A percentile compares a stretch with the other conserved stretches of the same genome.
These are phyloP conservation scores for Gari tellinella DNA, from an alignment of 2,888 invertebrate genomes.

Conservation along the genomic window DNA sequence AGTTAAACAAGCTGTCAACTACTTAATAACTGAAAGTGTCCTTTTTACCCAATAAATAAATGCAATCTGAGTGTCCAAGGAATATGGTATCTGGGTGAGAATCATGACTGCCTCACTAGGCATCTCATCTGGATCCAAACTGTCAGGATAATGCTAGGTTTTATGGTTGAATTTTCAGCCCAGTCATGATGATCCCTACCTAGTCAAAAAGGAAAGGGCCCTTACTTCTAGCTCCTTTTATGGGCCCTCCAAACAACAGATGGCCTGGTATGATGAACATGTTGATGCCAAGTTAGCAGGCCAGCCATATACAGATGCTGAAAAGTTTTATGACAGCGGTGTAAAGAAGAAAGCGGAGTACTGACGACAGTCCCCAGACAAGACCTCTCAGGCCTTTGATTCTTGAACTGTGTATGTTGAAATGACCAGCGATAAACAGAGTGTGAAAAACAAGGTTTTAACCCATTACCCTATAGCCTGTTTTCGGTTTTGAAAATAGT, in stretches of 20 bases:
- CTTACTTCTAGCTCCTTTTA: slow-evolving; percentile 34
- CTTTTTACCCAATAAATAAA: neutral
- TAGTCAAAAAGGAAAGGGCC: slow-evolving; percentile 31
- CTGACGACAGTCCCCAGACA: neutral
- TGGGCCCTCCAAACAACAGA: slow-evolving; percentile 26
- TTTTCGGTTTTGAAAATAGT: no score
- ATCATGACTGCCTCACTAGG: no score
- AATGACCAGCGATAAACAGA: no score
- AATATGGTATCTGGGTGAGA: no score
- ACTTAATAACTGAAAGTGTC: neutral
- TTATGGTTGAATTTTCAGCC: slow-evolving; percentile 27
- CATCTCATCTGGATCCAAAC: no score
- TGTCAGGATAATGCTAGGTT: no score
- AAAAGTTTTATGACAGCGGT: slow-evolving; percentile 36
- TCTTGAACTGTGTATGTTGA: no score
- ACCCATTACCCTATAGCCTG: no score
- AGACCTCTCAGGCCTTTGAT: no score
- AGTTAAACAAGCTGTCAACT: no score
- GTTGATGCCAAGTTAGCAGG: slow-evolving; percentile 10
- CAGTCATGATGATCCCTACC: slow-evolving; percentile 22
- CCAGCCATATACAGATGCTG: slow-evolving; percentile 41
- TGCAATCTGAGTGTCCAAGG: no score
- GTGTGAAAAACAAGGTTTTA: no score
- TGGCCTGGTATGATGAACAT: slow-evolving; percentile 44
- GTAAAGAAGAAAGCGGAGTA: slow-evolving; percentile 37